Percentiles rank a stretch among this genome's conserved stretches.
Evolutionary conservation across 2,888 invertebrate genomes (phyloP).

Genomic region (Caenorhabditis virilis): DNA sequence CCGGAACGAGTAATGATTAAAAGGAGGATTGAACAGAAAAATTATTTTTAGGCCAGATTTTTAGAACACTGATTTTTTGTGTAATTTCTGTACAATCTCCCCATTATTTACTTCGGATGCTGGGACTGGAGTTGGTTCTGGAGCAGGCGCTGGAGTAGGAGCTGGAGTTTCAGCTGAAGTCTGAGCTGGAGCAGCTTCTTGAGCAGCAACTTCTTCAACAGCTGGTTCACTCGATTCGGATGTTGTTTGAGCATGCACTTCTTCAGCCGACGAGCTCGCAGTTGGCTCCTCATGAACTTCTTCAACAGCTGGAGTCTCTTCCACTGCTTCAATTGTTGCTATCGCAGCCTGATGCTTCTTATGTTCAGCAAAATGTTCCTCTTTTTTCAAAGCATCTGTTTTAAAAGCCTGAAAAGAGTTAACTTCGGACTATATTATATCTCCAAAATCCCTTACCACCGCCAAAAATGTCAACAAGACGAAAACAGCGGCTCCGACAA

Average conservation of each 20-base stretch:
- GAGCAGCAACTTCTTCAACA: not conserved
- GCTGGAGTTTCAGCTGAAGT: not conserved
- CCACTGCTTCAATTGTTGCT: not conserved
- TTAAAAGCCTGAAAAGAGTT: slow-evolving; percentile 8
- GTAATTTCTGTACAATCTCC: too few species aligned
- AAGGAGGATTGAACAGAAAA: slow-evolving; percentile 2
- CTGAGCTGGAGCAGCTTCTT: not conserved
- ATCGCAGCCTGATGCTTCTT: not conserved
- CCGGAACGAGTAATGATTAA: too few species aligned
- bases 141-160: not conserved
- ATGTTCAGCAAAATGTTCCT: slow-evolving; percentile 4
- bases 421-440: not conserved
- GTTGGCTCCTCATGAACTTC: slow-evolving; percentile 2
- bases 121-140: not conserved
- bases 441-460: slow-evolving; percentile 22
- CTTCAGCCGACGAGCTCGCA: not conserved
- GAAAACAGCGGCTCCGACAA: slow-evolving; percentile 41
- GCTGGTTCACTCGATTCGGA: slow-evolving; percentile 3
- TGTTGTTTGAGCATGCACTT: not conserved
- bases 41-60: too few species aligned
- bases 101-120: slow-evolving; percentile 1
- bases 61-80: too few species aligned
- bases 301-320: slow-evolving; percentile 3
- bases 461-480: slow-evolving; percentile 45
- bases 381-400: slow-evolving; percentile 28